phyloP scores from a whole-genome alignment of 2,888 invertebrate species.

The Stenoptilia bipunctidactyla region DNA sequence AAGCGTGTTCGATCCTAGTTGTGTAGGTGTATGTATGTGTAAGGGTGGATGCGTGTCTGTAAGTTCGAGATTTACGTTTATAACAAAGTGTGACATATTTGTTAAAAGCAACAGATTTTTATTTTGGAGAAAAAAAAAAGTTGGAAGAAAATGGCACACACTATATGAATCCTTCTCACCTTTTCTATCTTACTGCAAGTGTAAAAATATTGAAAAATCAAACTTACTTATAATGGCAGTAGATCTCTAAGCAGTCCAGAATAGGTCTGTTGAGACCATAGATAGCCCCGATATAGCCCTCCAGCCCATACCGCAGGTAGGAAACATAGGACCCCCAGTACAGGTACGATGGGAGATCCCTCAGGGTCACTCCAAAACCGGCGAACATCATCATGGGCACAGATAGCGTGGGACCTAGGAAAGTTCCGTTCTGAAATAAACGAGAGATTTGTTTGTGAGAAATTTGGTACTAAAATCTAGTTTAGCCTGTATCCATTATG shows the following conservation, averaged over 20 bases:
- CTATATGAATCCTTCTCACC: no score
- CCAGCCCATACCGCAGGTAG: constrained; percentile 91
- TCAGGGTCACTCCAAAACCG: constrained; percentile 92
- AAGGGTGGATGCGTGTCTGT: no score
- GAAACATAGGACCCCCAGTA: constrained; percentile 94
- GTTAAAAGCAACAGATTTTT: no score
- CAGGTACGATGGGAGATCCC: constrained; percentile 87
- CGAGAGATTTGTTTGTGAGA: no score
- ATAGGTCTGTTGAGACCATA: constrained; percentile 84
- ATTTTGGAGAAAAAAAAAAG: no score
- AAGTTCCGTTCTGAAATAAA: constrained; percentile 87
- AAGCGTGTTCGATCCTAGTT: no score
- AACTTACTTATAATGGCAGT: constrained; percentile 82
- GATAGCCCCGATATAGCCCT: constrained; percentile 86
- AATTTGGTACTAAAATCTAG: no score
- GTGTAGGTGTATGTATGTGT: no score
- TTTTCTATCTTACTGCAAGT: neutral
- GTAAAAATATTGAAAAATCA: neutral
- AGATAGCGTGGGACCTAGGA: constrained; percentile 90
- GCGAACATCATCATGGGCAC: constrained; percentile 98
- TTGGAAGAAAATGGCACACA: no score
- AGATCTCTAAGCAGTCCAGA: constrained; percentile 83
- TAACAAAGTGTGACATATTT: no score
- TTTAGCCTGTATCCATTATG: no score
- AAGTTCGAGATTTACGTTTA: no score